Evolutionary conservation across 2,113 vertebrate species (phyloP).

Genomic region (Psilopsiagon aymara): DNA sequence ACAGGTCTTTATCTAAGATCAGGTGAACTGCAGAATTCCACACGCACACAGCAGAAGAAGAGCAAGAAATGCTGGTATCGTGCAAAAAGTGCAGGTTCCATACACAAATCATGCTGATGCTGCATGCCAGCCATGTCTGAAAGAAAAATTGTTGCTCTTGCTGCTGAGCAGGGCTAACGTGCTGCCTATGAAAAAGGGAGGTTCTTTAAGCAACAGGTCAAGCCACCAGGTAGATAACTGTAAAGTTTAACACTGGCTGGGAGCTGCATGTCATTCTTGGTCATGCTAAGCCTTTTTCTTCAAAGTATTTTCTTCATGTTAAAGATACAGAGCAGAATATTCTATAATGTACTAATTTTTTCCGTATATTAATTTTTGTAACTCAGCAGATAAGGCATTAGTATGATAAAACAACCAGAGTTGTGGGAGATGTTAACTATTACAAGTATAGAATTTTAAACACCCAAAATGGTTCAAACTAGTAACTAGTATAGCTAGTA

Average conservation of each 20-base stretch:
- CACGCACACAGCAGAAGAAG: neutral
- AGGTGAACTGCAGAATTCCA: neutral
- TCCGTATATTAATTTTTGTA: neutral
- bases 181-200: neutral
- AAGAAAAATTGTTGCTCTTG: neutral
- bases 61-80: neutral
- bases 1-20: neutral
- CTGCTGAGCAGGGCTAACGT: neutral
- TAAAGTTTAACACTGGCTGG: neutral
- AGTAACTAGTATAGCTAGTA: neutral
- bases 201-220: neutral
- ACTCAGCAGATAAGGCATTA: neutral
- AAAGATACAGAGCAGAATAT: neutral
- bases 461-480: neutral
- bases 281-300: neutral
- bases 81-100: neutral
- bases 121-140: fast-evolving
- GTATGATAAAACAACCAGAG: neutral
- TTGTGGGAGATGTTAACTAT: neutral
- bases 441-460: neutral
- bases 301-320: neutral
- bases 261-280: neutral
- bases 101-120: fast-evolving
- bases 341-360: neutral
- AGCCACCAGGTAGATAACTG: neutral